A percentile compares a stretch with the other conserved stretches of the same genome.
Evolutionary conservation across 2,113 vertebrate genomes (phyloP).

Genomic region (Dicerorhinus sumatrensis): DNA sequence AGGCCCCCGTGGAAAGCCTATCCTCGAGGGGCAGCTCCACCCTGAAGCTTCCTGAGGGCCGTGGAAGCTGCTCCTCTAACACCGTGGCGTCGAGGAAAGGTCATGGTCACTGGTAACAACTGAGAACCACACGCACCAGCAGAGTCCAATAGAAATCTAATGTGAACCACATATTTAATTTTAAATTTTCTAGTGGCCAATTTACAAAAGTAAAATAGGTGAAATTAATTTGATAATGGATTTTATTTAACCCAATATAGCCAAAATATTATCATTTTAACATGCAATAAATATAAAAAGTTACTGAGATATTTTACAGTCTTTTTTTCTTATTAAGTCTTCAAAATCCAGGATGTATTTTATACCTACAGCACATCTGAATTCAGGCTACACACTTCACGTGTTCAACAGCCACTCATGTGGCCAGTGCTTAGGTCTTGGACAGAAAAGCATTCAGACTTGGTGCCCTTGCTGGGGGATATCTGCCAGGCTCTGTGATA

Average conservation of each 20-base stretch:
- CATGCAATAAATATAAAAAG: neutral
- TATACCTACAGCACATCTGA: neutral
- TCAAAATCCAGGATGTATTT: neutral
- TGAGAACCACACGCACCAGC: neutral
- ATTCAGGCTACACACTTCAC: neutral
- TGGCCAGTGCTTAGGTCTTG: neutral
- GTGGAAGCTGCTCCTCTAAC: neutral
- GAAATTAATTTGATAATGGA: neutral
- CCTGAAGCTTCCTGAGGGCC: neutral
- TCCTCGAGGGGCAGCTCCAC: neutral
- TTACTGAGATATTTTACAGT: neutral
- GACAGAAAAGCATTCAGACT: neutral
- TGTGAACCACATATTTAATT: neutral
- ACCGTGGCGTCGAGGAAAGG: neutral
- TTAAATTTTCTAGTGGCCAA: neutral
- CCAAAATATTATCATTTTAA: neutral
- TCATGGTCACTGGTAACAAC: neutral
- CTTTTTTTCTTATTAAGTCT: neutral
- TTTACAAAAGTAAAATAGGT: neutral
- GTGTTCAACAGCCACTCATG: neutral
- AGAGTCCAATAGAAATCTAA: neutral
- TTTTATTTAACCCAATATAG: slow-evolving; percentile 25
- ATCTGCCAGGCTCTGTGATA: neutral
- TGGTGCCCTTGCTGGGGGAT: neutral
- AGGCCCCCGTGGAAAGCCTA: neutral